Evolutionary conservation across 2,888 invertebrate species (phyloP), one percentile per base, ranked within the genome.

Genomic region (Diarsia rubi): DNA sequence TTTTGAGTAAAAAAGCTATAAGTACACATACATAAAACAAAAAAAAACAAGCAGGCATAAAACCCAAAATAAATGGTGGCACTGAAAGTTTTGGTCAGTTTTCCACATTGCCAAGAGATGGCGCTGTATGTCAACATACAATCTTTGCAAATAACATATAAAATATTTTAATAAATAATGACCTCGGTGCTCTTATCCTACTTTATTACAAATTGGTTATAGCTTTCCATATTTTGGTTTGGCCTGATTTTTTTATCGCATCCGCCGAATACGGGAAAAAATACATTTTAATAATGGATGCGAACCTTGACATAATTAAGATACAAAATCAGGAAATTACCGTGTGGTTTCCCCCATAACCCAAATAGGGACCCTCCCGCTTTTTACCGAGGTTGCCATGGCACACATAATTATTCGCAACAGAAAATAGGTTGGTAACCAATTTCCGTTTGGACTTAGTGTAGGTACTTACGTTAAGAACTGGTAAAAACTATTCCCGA

Each of bases 181-280:
- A 78, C 82, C 71, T 80, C 82, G 71, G 67, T 66, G 27, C 49
- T 68, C 71, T 82, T 79, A 79, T 82, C 82, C 78, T 82, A 67
- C 45, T 59, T 77, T 78, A 77, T 79, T 82, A 82, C 54, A 82
- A 66, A 82, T 79, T 69, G 63, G 67, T 52, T 75, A 75, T 44
- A 57, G 78, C 47, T 78, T 67, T 81, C 63, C 75, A 78, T 74
- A 67, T 63, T 81, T 75, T 67, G 49, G 75, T 45, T 68, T 78
- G 78, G 16, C 78, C 78, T 81, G 76, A 81, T 78, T 78, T 78
- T 47, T 67, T 82, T 79, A 79, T 79, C 79, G 57, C 70, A 78
- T 70, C 70, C 71, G 63, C 59, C 67, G 66, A 77, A 77, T 24
- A 66, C 44, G 77, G 79, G 77, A 76, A 76, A 75, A 76, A 72